Conservation (phyloP, 2,113 vertebrate genomes). For the Formicarius rufipectus region DNA sequence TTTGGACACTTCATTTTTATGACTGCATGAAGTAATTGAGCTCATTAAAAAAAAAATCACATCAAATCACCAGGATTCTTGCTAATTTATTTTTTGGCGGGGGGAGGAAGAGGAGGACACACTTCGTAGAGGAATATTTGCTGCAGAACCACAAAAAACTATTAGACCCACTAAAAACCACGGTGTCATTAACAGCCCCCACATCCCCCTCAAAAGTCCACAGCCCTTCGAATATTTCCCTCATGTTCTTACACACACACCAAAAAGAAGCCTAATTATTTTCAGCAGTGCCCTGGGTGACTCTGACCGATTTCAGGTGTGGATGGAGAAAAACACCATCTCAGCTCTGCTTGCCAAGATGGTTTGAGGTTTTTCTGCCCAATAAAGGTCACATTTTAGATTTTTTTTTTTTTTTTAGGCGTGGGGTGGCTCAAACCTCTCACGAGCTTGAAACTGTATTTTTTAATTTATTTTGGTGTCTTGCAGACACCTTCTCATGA, state of each 20-base stretch:
- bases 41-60: background rate
- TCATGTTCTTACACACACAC: background rate
- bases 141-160: background rate
- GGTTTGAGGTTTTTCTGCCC: background rate
- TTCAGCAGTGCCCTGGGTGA: background rate
- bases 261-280: background rate
- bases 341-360: background rate
- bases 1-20: constrained; percentile 22
- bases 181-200: background rate
- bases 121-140: background rate
- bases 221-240: background rate
- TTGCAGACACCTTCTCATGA: background rate
- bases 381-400: background rate
- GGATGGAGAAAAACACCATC: background rate
- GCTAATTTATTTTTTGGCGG: background rate
- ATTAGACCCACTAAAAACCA: background rate
- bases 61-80: background rate
- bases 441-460: background rate
- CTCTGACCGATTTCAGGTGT: background rate
- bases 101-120: background rate
- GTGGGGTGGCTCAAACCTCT: background rate
- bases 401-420: background rate
- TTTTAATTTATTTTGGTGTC: background rate
- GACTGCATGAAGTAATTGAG: background rate
- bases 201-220: background rate